Evolutionary conservation across 2,888 invertebrate species (phyloP).

Genomic region (Amblyjoppa proteus): DNA sequence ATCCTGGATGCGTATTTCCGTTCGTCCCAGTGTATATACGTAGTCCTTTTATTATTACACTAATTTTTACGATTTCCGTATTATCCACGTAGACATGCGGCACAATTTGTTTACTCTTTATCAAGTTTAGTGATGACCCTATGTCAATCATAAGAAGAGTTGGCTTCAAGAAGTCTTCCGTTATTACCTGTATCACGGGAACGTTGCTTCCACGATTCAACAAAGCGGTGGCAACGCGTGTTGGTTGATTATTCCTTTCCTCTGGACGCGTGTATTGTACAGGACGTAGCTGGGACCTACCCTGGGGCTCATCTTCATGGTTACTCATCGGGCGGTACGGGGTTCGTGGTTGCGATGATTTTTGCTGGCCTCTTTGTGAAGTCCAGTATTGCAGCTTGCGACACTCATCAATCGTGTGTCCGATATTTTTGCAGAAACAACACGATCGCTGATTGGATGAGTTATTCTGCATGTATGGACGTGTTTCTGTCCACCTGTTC

Average conservation of each 20-base stretch:
- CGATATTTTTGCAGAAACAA: background rate
- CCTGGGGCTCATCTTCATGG: background rate
- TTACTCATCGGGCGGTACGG: background rate
- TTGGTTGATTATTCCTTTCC: background rate
- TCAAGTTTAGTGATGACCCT: background rate
- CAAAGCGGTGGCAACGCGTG: background rate
- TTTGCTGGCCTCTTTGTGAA: no score
- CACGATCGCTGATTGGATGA: background rate
- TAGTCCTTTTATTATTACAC: no score
- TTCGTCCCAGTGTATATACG: no score
- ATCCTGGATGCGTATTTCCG: no score
- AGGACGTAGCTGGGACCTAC: background rate
- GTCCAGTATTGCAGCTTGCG: background rate
- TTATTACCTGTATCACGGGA: background rate
- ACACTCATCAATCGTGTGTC: background rate
- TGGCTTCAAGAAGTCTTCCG: background rate
- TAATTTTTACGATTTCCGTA: background rate
- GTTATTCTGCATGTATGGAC: no score
- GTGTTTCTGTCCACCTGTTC: background rate
- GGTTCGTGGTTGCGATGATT: background rate
- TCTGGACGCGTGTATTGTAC: background rate
- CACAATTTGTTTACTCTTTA: background rate
- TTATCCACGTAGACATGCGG: background rate
- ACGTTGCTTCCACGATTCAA: slow-evolving; percentile 27
- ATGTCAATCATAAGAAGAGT: background rate